Evolutionary conservation across 2,888 invertebrate genomes (phyloP).

Genomic region (Chrysolina oricalcia): DNA sequence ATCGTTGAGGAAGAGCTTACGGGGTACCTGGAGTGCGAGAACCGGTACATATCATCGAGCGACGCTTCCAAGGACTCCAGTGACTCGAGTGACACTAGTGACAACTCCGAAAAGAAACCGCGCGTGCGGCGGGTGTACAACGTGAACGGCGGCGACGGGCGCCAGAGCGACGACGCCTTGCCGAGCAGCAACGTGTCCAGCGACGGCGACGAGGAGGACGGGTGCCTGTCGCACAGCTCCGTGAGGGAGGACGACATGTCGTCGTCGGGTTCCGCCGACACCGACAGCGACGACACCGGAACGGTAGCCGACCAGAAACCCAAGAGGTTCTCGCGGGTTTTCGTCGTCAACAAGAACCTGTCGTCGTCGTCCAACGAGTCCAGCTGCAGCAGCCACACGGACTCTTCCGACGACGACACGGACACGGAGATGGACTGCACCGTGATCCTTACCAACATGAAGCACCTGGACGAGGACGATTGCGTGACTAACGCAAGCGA

Average conservation of each 20-base stretch:
- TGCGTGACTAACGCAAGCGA: not conserved
- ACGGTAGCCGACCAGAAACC: conserved; percentile 74
- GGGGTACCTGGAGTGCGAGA: conserved; percentile 73
- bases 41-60: conserved; percentile 74
- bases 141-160: conserved; percentile 64
- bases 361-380: conserved; percentile 73
- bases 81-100: conserved; percentile 64
- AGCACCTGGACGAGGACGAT: conserved; percentile 58
- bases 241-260: conserved; percentile 70
- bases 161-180: conserved; percentile 67
- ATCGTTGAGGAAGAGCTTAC: conserved; percentile 51
- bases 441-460: conserved; percentile 69
- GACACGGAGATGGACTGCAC: conserved; percentile 74
- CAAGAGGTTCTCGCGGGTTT: conserved; percentile 78
- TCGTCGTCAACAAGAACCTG: conserved; percentile 78
- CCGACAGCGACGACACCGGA: conserved; percentile 75
- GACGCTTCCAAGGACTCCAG: conserved; percentile 68
- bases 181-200: conserved; percentile 67
- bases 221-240: conserved; percentile 67
- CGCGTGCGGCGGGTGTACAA: conserved; percentile 65
- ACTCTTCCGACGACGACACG: conserved; percentile 79
- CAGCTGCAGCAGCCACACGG: conserved; percentile 74
- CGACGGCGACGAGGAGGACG: conserved; percentile 66
- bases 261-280: conserved; percentile 67
- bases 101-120: conserved; percentile 70